Evolutionary conservation across 1,140 invertebrate genomes (phyloP).

Genomic region (Hylaeus volcanicus): DNA sequence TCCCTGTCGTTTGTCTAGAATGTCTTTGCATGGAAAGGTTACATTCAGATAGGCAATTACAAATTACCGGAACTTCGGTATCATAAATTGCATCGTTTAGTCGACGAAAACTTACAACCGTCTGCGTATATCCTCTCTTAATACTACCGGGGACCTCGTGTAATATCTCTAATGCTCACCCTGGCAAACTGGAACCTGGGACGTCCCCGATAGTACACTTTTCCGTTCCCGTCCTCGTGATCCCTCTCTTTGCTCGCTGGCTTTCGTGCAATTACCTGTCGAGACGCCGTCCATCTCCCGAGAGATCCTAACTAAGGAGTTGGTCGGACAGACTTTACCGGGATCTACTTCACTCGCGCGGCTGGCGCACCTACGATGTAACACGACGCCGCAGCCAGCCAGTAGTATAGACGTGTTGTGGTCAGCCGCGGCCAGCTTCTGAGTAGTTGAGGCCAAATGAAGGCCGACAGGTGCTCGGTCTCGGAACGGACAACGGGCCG

Average conservation of each 20-base stretch:
- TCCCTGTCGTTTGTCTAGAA: too few species aligned
- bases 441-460: conserved; percentile 67
- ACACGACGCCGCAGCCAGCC: conserved; percentile 34
- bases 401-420: conserved; percentile 74
- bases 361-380: conserved; percentile 37
- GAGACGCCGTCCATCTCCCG: conserved; percentile 62
- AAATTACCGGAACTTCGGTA: too few species aligned
- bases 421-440: conserved; percentile 69
- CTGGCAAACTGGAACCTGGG: conserved; percentile 24
- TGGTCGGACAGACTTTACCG: conserved; percentile 36
- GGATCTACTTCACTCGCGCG: conserved; percentile 55
- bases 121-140: neutral
- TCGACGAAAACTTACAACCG: too few species aligned
- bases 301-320: conserved; percentile 62
- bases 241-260: conserved; percentile 31
- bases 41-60: too few species aligned
- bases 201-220: conserved; percentile 59
- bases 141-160: conserved; percentile 21
- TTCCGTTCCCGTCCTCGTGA: conserved; percentile 3
- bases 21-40: too few species aligned
- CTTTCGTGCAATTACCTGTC: conserved; percentile 73
- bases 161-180: conserved; percentile 50
- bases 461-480: conserved; percentile 65
- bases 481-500: conserved; percentile 26
- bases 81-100: too few species aligned